Base-by-base conservation (phyloP, 2,888 invertebrate genomes). In the Belgica antarctica region DNA sequence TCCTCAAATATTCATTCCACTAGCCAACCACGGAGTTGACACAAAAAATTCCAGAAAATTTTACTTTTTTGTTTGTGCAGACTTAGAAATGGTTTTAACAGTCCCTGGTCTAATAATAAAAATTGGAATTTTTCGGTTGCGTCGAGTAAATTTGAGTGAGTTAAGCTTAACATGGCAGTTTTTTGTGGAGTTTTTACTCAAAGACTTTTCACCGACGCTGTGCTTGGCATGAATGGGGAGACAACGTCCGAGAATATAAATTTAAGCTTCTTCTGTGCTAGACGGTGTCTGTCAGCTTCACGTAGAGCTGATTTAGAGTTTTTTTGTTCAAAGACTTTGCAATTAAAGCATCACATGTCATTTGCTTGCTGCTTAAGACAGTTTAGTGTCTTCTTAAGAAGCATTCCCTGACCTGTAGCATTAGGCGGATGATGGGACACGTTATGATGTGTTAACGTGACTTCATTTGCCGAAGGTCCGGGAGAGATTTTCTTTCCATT, bases 131-230 rank as follows among this genome's bases (percentile, higher is more conserved):
- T 52, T 22, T 52, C 17, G 3, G 17, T 7, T 52, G 17, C 22
- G 52, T 52, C 52, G n/a, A 52, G 52, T 52, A 10, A 52, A 52
- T 52, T 41, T 52, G 22, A 52, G 22, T 22, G 12, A 52, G 52
- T 10, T 52, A 52, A 52, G 52, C 52, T 52, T 52, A n/a, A 52
- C 52, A 52, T 22, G 52, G 2, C 52, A 52, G 52, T 22, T 52
- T 52, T 52, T 52, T 52, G n/a, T n/a, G n/a, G n/a, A n/a, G n/a
- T n/a, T n/a, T n/a, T n/a, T n/a, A n/a, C n/a, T n/a, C n/a, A n/a
- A n/a, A n/a, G n/a, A n/a, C n/a, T n/a, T n/a, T n/a, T n/a, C n/a
- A n/a, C n/a, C n/a, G n/a, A n/a, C n/a, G n/a, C n/a, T n/a, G n/a
- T n/a, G n/a, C n/a, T n/a, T n/a, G n/a, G n/a, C n/a, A n/a, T n/a